Evolutionary conservation across 2,113 vertebrate species (phyloP).

Genomic region (Oceanodroma tethys): DNA sequence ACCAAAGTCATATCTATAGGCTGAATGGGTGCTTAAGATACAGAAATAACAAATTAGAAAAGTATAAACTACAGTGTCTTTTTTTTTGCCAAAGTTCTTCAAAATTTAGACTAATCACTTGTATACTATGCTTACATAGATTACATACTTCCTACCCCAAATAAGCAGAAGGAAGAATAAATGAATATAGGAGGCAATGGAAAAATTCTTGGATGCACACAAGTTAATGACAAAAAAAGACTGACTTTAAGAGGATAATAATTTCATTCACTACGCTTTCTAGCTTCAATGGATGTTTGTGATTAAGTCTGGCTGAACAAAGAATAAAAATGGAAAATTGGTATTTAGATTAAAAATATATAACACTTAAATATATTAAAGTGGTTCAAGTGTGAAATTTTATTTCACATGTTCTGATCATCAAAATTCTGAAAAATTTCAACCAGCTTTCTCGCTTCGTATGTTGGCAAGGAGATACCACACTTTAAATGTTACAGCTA

Average conservation of each 20-base stretch:
- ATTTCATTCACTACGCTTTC: background rate
- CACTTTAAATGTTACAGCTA: constrained; percentile 2
- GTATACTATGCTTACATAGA: background rate
- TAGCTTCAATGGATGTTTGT: background rate
- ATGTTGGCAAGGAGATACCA: background rate
- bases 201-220: background rate
- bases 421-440: background rate
- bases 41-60: background rate
- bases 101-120: background rate
- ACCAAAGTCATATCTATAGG: background rate
- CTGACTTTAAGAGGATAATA: background rate
- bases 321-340: background rate
- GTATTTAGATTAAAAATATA: background rate
- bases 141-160: background rate
- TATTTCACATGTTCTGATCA: background rate
- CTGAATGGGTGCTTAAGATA: background rate
- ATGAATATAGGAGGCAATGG: background rate
- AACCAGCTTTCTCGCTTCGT: background rate
- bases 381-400: background rate
- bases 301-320: background rate
- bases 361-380: background rate
- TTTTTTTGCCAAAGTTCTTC: background rate
- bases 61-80: background rate
- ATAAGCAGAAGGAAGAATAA: background rate
- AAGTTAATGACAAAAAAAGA: background rate